Evolutionary conservation across 2,888 invertebrate genomes (phyloP).

Genomic region (Gymnoscelis rufifasciata): DNA sequence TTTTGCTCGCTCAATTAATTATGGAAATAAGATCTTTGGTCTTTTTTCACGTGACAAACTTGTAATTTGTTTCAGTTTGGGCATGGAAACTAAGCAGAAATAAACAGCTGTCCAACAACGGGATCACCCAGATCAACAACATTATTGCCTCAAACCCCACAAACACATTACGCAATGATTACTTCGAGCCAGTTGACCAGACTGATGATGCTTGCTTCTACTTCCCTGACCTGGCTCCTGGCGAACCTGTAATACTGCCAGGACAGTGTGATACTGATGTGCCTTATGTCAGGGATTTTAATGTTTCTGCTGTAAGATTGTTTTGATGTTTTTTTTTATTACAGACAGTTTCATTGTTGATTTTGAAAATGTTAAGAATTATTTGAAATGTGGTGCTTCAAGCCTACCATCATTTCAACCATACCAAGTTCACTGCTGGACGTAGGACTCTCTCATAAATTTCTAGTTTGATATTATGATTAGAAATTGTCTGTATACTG

Average conservation of each 20-base stretch:
- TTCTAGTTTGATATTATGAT: too few species aligned
- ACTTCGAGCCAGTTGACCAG: constrained; percentile 53
- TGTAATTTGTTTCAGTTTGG: constrained; percentile 44
- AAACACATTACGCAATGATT: constrained; percentile 45
- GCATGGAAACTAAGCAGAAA: constrained; percentile 65
- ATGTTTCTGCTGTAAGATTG: constrained; percentile 42
- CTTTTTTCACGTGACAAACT: not conserved
- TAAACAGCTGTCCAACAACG: constrained; percentile 33
- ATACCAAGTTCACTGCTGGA: too few species aligned
- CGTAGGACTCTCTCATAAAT: too few species aligned
- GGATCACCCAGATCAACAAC: constrained; percentile 38
- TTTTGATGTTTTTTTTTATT: too few species aligned
- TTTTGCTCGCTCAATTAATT: too few species aligned
- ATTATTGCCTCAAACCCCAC: constrained; percentile 32
- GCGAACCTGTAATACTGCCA: constrained; percentile 47
- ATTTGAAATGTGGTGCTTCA: too few species aligned
- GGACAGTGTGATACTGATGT: constrained; percentile 55
- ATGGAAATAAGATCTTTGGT: not conserved
- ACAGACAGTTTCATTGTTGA: too few species aligned
- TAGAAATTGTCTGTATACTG: too few species aligned
- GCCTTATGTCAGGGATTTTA: constrained; percentile 46
- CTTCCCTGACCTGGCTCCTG: constrained; percentile 48
- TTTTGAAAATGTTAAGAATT: too few species aligned
- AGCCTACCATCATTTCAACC: too few species aligned
- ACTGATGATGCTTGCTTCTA: constrained; percentile 54